These are phyloP conservation scores for Garrulus glandarius DNA, from an alignment of 2,797 vertebrate species.

Conservation along the genomic window DNA sequence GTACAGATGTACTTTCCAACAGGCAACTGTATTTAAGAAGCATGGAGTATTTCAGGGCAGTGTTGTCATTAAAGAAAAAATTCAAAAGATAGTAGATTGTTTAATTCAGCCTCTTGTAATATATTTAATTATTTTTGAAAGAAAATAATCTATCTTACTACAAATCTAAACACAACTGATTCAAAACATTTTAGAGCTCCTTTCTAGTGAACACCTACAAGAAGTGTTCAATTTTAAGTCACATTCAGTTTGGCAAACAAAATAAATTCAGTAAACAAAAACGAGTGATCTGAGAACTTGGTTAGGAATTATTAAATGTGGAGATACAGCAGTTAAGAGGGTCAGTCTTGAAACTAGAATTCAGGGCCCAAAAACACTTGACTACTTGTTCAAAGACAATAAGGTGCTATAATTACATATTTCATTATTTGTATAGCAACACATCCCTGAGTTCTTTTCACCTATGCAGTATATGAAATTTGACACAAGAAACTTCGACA, in stretches of 20 bases:
- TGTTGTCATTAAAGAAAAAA: not conserved
- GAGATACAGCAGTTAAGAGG: not conserved
- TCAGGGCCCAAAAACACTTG: not conserved
- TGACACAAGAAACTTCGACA: not conserved
- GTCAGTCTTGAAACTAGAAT: not conserved
- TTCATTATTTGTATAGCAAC: not conserved
- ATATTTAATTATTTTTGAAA: not conserved
- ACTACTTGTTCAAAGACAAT: not conserved
- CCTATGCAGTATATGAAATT: not conserved
- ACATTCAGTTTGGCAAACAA: not conserved
- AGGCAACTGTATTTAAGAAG: not conserved
- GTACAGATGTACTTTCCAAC: not conserved
- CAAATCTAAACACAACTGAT: not conserved
- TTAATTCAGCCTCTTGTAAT: not conserved
- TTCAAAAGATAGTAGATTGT: not conserved
- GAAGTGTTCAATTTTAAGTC: not conserved
- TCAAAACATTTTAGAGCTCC: not conserved
- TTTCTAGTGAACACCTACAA: not conserved
- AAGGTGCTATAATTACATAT: not conserved
- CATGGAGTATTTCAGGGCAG: not conserved
- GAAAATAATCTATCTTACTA: not conserved
- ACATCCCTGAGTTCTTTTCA: not conserved
- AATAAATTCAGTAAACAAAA: not conserved
- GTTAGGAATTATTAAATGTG: not conserved
- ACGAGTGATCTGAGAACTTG: not conserved